Evolutionary conservation across 2,113 vertebrate genomes (phyloP).

Genomic region (Archilochus colubris): DNA sequence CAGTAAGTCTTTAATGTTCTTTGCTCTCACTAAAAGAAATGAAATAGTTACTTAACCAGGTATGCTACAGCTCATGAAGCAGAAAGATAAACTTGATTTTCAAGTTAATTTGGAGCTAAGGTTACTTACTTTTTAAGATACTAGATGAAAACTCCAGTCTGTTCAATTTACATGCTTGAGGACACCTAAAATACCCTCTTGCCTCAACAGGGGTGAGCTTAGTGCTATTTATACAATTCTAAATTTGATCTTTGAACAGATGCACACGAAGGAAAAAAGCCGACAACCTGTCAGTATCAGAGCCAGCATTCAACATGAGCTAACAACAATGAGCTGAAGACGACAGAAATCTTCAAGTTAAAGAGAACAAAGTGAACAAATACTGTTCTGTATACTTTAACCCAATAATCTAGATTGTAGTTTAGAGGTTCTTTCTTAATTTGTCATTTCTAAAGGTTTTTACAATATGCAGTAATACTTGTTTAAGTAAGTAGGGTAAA

Average conservation of each 20-base stretch:
- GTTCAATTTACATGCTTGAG: constrained; percentile 21
- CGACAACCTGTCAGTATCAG: constrained; percentile 21
- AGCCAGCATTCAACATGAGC: constrained; percentile 10
- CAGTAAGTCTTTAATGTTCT: neutral
- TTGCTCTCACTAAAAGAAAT: neutral
- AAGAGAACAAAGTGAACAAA: neutral
- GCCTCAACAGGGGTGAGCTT: constrained; percentile 52
- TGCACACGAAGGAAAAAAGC: constrained; percentile 2
- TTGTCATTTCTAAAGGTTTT: neutral
- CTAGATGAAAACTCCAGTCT: constrained; percentile 33
- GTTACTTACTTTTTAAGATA: constrained; percentile 70
- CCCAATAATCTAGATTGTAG: neutral
- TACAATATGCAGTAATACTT: neutral
- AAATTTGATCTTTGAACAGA: constrained; percentile 78
- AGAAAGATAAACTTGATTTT: neutral
- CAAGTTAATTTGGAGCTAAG: neutral
- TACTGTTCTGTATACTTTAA: neutral
- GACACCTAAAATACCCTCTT: constrained; percentile 54
- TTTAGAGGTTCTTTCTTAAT: neutral
- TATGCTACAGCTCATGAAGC: neutral
- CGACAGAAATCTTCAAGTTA: neutral
- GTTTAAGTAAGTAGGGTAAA: neutral
- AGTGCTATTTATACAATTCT: constrained; percentile 74
- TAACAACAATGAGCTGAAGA: constrained; percentile 9
- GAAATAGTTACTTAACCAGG: neutral